Evolutionary conservation across 2,888 invertebrate genomes (phyloP).

Genomic region (Neuroscelio doddi): DNA sequence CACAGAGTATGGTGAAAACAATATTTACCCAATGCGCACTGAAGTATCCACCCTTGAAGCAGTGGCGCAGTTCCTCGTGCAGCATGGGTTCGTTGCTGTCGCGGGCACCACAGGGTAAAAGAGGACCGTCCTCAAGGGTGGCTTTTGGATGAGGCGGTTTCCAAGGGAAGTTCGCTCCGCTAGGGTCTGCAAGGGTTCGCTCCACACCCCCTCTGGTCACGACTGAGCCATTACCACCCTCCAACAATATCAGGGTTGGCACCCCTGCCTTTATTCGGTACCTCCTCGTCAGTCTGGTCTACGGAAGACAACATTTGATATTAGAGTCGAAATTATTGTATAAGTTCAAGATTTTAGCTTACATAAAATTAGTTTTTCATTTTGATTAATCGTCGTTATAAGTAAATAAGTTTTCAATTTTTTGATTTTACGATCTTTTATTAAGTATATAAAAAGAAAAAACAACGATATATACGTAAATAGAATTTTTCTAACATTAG

Average conservation of each 20-base stretch:
- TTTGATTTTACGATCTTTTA: too few species aligned
- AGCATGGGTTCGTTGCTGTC: constrained; percentile 71
- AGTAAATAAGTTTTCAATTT: too few species aligned
- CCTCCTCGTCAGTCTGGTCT: constrained; percentile 84
- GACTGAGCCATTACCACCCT: constrained; percentile 78
- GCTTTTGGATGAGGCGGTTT: constrained; percentile 76
- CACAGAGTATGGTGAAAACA: too few species aligned
- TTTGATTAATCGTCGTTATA: too few species aligned
- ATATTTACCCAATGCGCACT: constrained; percentile 89
- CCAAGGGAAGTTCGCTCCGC: constrained; percentile 83
- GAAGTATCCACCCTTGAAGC: constrained; percentile 86
- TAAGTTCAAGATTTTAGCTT: too few species aligned
- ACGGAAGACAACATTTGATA: constrained; percentile 50
- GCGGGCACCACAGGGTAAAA: constrained; percentile 64
- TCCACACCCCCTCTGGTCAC: constrained; percentile 79
- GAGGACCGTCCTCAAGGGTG: constrained; percentile 68
- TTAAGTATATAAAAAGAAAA: too few species aligned
- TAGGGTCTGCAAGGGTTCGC: constrained; percentile 80
- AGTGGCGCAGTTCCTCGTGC: constrained; percentile 77
- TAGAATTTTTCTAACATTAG: too few species aligned
- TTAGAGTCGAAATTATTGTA: constrained; percentile 10
- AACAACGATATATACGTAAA: too few species aligned
- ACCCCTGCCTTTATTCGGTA: constrained; percentile 85
- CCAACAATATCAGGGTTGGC: constrained; percentile 82
- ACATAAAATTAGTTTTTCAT: too few species aligned